Evolutionary conservation across 2,113 vertebrate genomes (phyloP).

Genomic region (Barbus barbus): DNA sequence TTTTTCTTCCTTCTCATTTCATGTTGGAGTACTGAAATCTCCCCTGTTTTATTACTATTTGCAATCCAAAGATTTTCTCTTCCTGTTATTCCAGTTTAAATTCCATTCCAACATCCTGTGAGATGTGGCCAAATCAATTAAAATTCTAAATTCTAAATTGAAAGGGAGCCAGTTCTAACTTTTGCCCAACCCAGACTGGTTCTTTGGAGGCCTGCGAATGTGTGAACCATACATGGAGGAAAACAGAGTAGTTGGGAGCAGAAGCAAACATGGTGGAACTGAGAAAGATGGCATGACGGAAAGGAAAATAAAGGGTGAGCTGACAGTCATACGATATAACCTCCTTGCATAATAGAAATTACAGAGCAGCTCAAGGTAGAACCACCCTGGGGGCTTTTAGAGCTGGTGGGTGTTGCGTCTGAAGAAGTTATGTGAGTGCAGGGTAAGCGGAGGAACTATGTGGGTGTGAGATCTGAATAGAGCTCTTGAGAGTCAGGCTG

Average conservation of each 20-base stretch:
- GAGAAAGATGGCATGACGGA: not conserved
- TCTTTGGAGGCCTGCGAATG: not conserved
- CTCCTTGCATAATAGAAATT: conserved; percentile 25
- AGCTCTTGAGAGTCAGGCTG: conserved; percentile 3
- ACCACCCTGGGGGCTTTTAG: not conserved
- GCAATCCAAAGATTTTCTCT: not conserved
- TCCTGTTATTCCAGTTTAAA: not conserved
- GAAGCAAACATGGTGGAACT: not conserved
- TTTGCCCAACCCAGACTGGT: not conserved
- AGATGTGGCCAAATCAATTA: not conserved
- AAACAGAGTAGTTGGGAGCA: not conserved
- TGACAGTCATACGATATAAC: not conserved
- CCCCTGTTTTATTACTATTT: not conserved
- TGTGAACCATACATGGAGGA: not conserved
- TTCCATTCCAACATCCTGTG: not conserved
- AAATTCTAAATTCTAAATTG: not conserved
- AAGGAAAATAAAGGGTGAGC: not conserved
- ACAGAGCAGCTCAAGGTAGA: conserved; percentile 22
- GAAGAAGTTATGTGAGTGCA: not conserved
- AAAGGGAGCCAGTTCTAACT: not conserved
- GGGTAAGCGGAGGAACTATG: not conserved
- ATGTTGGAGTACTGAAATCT: not conserved
- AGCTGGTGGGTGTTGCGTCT: conserved; percentile 2
- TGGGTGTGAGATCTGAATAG: conserved; percentile 33
- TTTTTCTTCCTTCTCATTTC: not conserved